Percentiles rank a stretch among this genome's conserved stretches.
These are phyloP conservation scores for Drosophila birchii DNA, from an alignment of 2,888 invertebrate genomes.

Conservation along the genomic window DNA sequence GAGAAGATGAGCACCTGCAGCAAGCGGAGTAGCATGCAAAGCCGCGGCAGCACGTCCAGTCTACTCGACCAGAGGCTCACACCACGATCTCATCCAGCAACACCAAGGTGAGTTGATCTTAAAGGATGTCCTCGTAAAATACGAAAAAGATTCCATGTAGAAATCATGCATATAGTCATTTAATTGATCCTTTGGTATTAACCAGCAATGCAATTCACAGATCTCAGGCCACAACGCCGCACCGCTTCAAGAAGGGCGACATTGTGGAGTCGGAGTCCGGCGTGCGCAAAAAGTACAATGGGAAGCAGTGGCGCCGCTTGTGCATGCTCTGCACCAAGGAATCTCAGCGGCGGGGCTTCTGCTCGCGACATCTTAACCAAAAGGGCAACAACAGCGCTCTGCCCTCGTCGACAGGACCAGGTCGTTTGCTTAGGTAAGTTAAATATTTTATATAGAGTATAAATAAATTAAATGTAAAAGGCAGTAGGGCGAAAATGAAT, in stretches of 20 bases:
- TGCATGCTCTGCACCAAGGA: slow-evolving; percentile 98
- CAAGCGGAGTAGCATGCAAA: slow-evolving; percentile 95
- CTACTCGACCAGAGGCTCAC: slow-evolving; percentile 93
- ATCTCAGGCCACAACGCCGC: slow-evolving; percentile 96
- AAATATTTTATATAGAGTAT: not conserved
- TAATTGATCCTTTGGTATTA: slow-evolving; percentile 23
- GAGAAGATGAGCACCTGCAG: slow-evolving; percentile 91
- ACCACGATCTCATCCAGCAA: slow-evolving; percentile 95
- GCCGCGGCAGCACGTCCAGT: slow-evolving; percentile 95
- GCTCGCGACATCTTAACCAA: slow-evolving; percentile 97
- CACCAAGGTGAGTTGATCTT: slow-evolving; percentile 88
- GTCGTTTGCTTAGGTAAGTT: slow-evolving; percentile 83
- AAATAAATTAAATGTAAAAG: not conserved
- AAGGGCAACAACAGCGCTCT: slow-evolving; percentile 89
- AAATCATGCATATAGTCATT: not conserved
- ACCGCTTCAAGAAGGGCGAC: slow-evolving; percentile 98
- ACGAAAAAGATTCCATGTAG: too few relatives aligned
- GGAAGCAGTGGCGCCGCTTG: slow-evolving; percentile 99
- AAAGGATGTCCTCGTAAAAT: not conserved
- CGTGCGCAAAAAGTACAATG: slow-evolving; percentile 99
- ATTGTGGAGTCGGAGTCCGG: slow-evolving; percentile 89
- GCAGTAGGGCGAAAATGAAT: too few relatives aligned
- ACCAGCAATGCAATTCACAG: slow-evolving; percentile 81
- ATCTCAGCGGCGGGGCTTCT: slow-evolving; percentile 98
- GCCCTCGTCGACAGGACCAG: slow-evolving; percentile 84